Conservation (phyloP, 1,140 invertebrate genomes). For the Carposina sasakii region DNA sequence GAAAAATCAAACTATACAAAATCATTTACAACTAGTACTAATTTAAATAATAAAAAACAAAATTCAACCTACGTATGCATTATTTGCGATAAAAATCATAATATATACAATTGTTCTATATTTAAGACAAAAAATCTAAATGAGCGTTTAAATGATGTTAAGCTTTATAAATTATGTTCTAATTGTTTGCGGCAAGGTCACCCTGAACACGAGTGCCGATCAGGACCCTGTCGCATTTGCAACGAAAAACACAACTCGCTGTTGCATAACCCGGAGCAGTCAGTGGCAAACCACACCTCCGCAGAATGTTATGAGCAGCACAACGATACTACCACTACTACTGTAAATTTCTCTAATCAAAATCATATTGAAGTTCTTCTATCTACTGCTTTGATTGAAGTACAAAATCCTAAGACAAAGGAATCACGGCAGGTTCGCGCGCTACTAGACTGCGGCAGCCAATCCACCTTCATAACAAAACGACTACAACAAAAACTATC, state of each 20-base stretch:
- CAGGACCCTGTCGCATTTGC: constrained; percentile 11
- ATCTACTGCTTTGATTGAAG: constrained; percentile 10
- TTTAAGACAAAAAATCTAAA: constrained; percentile 8
- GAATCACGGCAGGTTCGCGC: neutral
- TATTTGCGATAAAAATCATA: constrained; percentile 4
- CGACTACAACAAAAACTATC: neutral
- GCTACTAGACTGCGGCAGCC: constrained; percentile 9
- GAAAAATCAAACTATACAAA: neutral
- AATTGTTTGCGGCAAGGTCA: constrained; percentile 5
- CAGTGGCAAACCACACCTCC: neutral
- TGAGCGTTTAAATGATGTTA: constrained; percentile 3
- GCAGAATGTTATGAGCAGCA: too few relatives aligned
- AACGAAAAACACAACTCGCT: constrained; percentile 9
- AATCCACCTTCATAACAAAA: constrained; percentile 8
- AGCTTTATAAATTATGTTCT: constrained; percentile 3
- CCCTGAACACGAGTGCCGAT: neutral
- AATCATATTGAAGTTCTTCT: constrained; percentile 2
- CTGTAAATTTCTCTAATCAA: neutral
- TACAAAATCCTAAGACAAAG: neutral
- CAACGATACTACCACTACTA: too few relatives aligned
- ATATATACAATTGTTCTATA: constrained; percentile 9
- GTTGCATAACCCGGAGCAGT: neutral
- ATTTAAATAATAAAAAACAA: too few relatives aligned
- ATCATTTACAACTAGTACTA: neutral
- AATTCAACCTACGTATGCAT: neutral